Base-by-base conservation (phyloP, 2,113 vertebrate genomes). In the Tachysurus vachellii region DNA sequence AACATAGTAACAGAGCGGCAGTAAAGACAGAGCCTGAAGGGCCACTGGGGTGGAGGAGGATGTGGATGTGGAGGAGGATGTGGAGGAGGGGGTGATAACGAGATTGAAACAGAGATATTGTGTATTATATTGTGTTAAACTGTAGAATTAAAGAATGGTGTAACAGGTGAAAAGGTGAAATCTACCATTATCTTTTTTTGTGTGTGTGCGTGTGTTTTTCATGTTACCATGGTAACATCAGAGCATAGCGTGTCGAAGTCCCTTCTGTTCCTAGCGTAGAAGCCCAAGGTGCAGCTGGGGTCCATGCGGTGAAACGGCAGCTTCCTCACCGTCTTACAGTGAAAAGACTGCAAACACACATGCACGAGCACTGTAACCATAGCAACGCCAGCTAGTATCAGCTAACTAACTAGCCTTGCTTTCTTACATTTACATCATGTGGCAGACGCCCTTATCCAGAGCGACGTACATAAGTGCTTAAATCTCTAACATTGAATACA, bases 221-320 rank as follows among this genome's bases (percentile, higher is more conserved):
- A 50, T 13, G n/a, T 28, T 89, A 98, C 97, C 94, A 88, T 91
- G 70, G 88, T 91, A 81, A 98, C 93, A 57, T 89, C 91, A 0
- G 90, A 81, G 83, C 96, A 95, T 12, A 98, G 93, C 0, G 76
- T 89, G 59, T 96, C 95, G 89, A 98, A 96, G 53, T 96, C 96
- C 47, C 88, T 94, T 59, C 91, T 92, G 89, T 92, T 91, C 81
- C 92, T 93, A 13, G 96, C 96, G 0, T 97, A 98, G 91, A 98
- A 98, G 0, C 97, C 97, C 5, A 98, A 93, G 0, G 97, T 96
- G 56, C 97, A 98, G 94, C 97, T 98, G 21, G 97, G 97, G 92
- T 98, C 97, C 96, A 98, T 97, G 89, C 96, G 96, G 64, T 92
- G 86, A 79, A 98, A 96, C 59, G 95, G 13, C 94, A 97, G 95